These are phyloP conservation scores for Neomonachus schauinslandi DNA, from an alignment of 2,113 vertebrate species.

Conservation along the genomic window DNA sequence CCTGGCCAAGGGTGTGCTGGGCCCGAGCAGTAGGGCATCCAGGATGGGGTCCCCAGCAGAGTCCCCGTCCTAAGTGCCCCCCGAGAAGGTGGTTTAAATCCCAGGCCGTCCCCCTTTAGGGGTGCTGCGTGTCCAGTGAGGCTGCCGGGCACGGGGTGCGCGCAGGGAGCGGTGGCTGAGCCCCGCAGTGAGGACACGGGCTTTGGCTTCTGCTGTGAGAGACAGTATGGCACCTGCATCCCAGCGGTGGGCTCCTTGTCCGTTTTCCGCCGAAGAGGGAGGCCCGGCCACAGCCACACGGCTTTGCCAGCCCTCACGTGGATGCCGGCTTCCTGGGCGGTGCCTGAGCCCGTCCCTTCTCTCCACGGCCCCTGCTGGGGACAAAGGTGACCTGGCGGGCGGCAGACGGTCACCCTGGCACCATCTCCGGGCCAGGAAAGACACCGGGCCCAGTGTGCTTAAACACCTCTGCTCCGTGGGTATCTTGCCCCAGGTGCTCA, in stretches of 20 bases:
- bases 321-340: not conserved
- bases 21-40: not conserved
- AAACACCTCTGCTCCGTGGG: not conserved
- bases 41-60: not conserved
- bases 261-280: not conserved
- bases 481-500: not conserved
- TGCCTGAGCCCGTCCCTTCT: not conserved
- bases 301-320: not conserved
- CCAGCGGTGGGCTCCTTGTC: no score
- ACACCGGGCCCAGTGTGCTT: not conserved
- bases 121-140: not conserved
- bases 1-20: not conserved
- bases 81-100: not conserved
- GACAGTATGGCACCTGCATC: no score
- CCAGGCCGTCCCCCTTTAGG: not conserved
- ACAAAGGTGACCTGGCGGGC: not conserved
- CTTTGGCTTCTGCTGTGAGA: no score
- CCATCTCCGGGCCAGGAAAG: not conserved
- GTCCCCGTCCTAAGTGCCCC: not conserved
- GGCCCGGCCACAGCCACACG: rapidly evolving
- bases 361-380: not conserved
- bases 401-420: no score
- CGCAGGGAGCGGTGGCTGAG: not conserved
- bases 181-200: not conserved
- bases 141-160: rapidly evolving